Evolutionary conservation across 2,113 vertebrate genomes (phyloP).

Genomic region (Prionailurus bengalensis): DNA sequence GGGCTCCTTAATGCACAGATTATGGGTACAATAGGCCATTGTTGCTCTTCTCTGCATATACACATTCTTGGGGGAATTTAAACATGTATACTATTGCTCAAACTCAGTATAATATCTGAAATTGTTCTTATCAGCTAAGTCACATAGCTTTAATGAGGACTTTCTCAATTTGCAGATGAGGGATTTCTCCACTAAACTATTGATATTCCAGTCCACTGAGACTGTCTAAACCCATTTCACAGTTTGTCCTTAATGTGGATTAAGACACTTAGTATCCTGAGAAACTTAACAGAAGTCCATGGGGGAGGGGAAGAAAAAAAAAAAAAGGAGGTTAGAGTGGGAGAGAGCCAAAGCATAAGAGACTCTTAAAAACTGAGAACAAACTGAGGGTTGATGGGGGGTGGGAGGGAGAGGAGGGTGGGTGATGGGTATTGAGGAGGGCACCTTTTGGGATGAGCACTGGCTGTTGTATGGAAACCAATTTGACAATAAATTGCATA

Average conservation of each 20-base stretch:
- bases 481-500: too few relatives aligned
- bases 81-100: conserved; percentile 54
- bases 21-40: conserved; percentile 47
- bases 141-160: neutral
- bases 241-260: conserved; percentile 53
- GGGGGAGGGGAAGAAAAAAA: too few relatives aligned
- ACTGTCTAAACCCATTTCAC: conserved; percentile 58
- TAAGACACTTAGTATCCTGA: neutral
- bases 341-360: too few relatives aligned
- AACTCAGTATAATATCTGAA: conserved; percentile 8
- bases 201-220: conserved; percentile 13
- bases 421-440: too few relatives aligned
- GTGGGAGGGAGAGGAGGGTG: too few relatives aligned
- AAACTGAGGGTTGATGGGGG: too few relatives aligned
- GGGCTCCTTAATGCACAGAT: conserved; percentile 71
- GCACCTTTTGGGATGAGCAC: too few relatives aligned
- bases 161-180: conserved; percentile 67
- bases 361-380: too few relatives aligned
- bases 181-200: conserved; percentile 57
- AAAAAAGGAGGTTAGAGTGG: too few relatives aligned
- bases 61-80: conserved; percentile 46
- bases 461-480: too few relatives aligned
- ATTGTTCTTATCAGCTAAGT: conserved; percentile 47
- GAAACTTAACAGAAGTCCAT: too few relatives aligned
- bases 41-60: conserved; percentile 63